Evolutionary conservation across 2,888 invertebrate genomes (phyloP).

Genomic region (Pyrocoelia pectoralis): DNA sequence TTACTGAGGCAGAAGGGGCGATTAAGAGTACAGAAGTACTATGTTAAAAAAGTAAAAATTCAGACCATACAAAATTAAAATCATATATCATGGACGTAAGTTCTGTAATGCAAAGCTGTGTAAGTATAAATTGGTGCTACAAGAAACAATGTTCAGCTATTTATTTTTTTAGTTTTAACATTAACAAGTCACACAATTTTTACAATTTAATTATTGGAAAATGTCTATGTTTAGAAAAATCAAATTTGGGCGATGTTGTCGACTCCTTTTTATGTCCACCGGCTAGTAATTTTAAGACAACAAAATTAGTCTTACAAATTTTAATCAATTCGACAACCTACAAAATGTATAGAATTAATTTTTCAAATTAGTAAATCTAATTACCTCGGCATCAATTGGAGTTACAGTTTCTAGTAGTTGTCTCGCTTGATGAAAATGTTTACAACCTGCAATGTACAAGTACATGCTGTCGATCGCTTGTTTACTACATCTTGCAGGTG

Average conservation of each 20-base stretch:
- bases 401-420: slow-evolving; percentile 84
- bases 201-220: slow-evolving; percentile 86
- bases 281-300: slow-evolving; percentile 90
- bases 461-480: slow-evolving; percentile 64
- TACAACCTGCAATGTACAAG: slow-evolving; percentile 83
- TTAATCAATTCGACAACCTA: slow-evolving; percentile 83
- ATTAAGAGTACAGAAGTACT: no score
- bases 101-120: no score
- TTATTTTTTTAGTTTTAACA: no score
- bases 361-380: slow-evolving; percentile 24
- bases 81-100: no score
- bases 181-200: no score
- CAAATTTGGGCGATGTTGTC: slow-evolving; percentile 86
- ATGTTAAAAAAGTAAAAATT: no score
- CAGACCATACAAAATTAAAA: no score
- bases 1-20: no score
- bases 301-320: slow-evolving; percentile 94
- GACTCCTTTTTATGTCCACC: slow-evolving; percentile 93
- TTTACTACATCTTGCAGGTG: slow-evolving; percentile 65
- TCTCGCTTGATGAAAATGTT: slow-evolving; percentile 92
- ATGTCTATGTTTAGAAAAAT: slow-evolving; percentile 87
- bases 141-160: no score
- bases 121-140: no score
- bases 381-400: slow-evolving; percentile 81
- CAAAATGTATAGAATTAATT: slow-evolving; percentile 48